A percentile compares a stretch with the other conserved stretches of the same genome.
Evolutionary conservation across 2,113 vertebrate genomes (phyloP).

Genomic region (Pomatorhinus ruficollis): DNA sequence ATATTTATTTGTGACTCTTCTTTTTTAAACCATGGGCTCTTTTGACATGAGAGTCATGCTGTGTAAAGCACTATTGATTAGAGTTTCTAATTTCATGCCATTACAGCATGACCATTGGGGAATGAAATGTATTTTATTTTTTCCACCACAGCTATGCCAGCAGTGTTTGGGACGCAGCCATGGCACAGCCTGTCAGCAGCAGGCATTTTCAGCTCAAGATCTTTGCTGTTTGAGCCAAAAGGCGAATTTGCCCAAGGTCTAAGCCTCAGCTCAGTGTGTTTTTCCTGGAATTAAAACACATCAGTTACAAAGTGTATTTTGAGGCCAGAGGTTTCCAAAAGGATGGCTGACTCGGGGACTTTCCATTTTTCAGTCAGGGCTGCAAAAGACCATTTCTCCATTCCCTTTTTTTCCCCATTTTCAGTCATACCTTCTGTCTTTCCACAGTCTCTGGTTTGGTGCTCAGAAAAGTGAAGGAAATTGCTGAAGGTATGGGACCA

Average conservation of each 20-base stretch:
- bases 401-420: neutral
- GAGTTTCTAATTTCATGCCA: conserved; percentile 79
- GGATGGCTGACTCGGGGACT: neutral
- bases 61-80: conserved; percentile 78
- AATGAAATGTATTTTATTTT: conserved; percentile 73
- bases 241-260: conserved; percentile 36
- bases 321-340: conserved; percentile 24
- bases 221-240: conserved; percentile 51
- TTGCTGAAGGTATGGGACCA: neutral
- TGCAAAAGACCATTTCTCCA: neutral
- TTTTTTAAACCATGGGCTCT: conserved; percentile 47
- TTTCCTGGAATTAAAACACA: conserved; percentile 47
- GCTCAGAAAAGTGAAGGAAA: neutral
- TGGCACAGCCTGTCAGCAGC: conserved; percentile 27
- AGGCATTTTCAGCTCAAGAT: conserved; percentile 43
- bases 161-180: conserved; percentile 6
- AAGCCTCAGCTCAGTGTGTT: conserved; percentile 20
- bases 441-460: neutral
- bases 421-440: neutral
- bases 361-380: neutral
- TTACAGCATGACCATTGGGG: conserved; percentile 74
- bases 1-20: conserved; percentile 71
- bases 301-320: neutral
- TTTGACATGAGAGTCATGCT: conserved; percentile 74
- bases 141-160: conserved; percentile 42